Evolutionary conservation across 1,140 invertebrate species (phyloP).

Genomic region (Nautilus pompilius): DNA sequence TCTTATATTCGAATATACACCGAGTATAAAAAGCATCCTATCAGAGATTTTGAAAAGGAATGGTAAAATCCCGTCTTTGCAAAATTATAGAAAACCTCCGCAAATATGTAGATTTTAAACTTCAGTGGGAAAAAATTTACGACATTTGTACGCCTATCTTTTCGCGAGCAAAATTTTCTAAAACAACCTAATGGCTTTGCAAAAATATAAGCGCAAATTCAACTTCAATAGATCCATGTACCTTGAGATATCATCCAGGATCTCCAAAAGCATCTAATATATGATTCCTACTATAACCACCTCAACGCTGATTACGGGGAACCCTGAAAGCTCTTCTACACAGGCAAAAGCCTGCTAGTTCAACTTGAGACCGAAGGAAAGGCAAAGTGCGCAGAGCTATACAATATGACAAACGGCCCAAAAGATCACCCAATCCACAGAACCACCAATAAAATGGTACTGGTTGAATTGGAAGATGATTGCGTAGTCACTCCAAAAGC

Average conservation of each 20-base stretch:
- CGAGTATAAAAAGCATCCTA: too few relatives aligned
- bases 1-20: slow-evolving; percentile 10
- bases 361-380: slow-evolving; percentile 45
- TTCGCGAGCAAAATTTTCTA: slow-evolving; percentile 40
- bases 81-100: slow-evolving; percentile 54
- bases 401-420: slow-evolving; percentile 14
- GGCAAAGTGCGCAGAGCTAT: slow-evolving; percentile 6
- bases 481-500: slow-evolving; percentile 42
- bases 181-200: slow-evolving; percentile 20
- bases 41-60: slow-evolving; percentile 53
- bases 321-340: slow-evolving; percentile 34
- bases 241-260: too few relatives aligned
- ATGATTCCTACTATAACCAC: slow-evolving; percentile 36
- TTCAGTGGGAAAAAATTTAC: too few relatives aligned
- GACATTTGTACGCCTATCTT: too few relatives aligned
- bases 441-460: slow-evolving; percentile 53
- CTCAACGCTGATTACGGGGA: slow-evolving; percentile 31
- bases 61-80: slow-evolving; percentile 57
- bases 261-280: slow-evolving; percentile 32
- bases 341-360: slow-evolving; percentile 54
- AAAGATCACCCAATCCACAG: slow-evolving; percentile 9
- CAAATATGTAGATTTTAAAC: slow-evolving; percentile 41
- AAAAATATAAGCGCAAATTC: slow-evolving; percentile 20
- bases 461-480: slow-evolving; percentile 59
- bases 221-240: too few relatives aligned